A percentile compares a stretch with the other conserved stretches of the same genome.
Conservation (phyloP, 2,797 vertebrate species). For the Neosalanx taihuensis region DNA sequence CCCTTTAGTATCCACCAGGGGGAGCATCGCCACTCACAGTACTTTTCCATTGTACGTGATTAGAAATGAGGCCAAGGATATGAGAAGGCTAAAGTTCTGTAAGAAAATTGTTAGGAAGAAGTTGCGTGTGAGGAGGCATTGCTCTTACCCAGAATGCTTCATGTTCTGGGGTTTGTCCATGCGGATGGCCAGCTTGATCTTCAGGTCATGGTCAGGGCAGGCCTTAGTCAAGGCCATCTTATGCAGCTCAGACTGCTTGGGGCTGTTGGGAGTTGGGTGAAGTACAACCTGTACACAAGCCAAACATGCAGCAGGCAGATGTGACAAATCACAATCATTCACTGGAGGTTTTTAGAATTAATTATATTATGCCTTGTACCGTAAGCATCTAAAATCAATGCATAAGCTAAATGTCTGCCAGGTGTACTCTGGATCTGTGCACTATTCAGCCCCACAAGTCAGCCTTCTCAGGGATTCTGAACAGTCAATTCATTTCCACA, state of each 20-base stretch:
- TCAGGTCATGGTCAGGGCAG: constrained; percentile 95
- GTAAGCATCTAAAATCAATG: not conserved
- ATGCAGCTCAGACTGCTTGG: constrained; percentile 96
- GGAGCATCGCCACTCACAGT: constrained; percentile 62
- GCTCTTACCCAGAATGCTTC: constrained; percentile 97
- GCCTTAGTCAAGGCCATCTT: constrained; percentile 99
- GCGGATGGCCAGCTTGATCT: constrained; percentile 95
- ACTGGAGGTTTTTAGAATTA: not conserved
- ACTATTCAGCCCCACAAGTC: constrained; percentile 37
- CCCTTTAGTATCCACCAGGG: constrained; percentile 62
- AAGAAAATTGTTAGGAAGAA: constrained; percentile 42
- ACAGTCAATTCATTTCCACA: constrained; percentile 40
- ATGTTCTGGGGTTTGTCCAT: constrained; percentile 99
- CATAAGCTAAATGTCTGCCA: constrained; percentile 7
- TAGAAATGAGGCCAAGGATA: constrained; percentile 69
- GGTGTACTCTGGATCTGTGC: constrained; percentile 30
- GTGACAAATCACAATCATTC: not conserved
- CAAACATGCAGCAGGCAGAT: constrained; percentile 16
- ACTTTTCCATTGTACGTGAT: constrained; percentile 62
- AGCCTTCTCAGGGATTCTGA: constrained; percentile 37
- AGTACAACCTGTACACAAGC: constrained; percentile 86
- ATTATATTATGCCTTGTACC: not conserved
- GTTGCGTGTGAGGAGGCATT: constrained; percentile 24
- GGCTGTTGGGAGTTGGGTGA: constrained; percentile 96
- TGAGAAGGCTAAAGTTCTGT: constrained; percentile 46